Evolutionary conservation across 2,797 vertebrate species (phyloP).

Genomic region (Aldrovandia affinis): DNA sequence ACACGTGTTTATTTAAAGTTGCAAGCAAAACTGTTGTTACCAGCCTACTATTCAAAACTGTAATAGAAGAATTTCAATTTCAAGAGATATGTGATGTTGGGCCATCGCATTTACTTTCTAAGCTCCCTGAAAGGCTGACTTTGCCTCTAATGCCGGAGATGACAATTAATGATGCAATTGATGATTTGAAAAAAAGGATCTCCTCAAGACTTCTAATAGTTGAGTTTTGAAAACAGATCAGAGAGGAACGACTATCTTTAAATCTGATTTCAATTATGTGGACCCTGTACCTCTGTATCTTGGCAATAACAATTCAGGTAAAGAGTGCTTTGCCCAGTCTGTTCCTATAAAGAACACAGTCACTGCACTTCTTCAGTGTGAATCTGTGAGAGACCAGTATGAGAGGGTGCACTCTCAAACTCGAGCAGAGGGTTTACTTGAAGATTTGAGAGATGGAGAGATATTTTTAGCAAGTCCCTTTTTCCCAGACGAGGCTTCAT

Average conservation of each 20-base stretch:
- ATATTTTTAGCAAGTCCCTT: not conserved
- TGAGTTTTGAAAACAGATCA: slow-evolving; percentile 2
- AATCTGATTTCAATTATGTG: slow-evolving; percentile 10
- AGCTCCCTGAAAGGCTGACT: slow-evolving; percentile 11
- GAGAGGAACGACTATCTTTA: slow-evolving; percentile 16
- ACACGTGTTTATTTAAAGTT: not conserved
- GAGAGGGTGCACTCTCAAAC: not conserved
- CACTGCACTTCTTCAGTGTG: slow-evolving; percentile 10
- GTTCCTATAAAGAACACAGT: not conserved
- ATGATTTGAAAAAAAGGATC: slow-evolving; percentile 6
- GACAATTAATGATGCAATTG: slow-evolving; percentile 8
- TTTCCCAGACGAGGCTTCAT: not conserved
- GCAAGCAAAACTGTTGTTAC: slow-evolving; percentile 8
- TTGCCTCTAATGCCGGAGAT: not conserved
- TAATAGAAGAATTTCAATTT: slow-evolving; percentile 19
- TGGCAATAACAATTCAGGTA: slow-evolving; percentile 2
- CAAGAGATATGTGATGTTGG: slow-evolving; percentile 26
- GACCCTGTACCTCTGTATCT: slow-evolving; percentile 1
- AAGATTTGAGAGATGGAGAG: slow-evolving; percentile 16
- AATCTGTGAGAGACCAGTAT: slow-evolving; percentile 3
- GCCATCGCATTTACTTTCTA: slow-evolving; percentile 21
- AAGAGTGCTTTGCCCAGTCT: slow-evolving; percentile 20
- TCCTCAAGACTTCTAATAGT: slow-evolving; percentile 5
- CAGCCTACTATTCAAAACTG: slow-evolving; percentile 20
- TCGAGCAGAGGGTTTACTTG: not conserved